Evolutionary conservation across 1,140 invertebrate species (phyloP).

Genomic region (Drosophila aff.): DNA sequence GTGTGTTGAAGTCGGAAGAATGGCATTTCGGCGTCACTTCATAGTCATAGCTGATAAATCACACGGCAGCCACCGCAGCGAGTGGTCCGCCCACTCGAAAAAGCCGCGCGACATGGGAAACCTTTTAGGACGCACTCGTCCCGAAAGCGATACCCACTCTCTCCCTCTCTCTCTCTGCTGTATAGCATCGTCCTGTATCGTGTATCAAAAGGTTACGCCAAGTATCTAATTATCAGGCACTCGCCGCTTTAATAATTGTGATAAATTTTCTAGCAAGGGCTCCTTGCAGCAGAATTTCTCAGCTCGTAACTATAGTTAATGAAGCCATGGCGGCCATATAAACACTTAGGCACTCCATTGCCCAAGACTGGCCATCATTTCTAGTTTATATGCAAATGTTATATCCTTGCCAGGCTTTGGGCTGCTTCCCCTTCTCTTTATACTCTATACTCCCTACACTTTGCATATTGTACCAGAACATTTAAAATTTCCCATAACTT

Average conservation of each 20-base stretch:
- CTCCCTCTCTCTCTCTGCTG: constrained; percentile 10
- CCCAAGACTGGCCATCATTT: constrained; percentile 16
- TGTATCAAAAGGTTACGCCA: constrained; percentile 26
- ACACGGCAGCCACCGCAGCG: constrained; percentile 15
- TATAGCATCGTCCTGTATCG: constrained; percentile 23
- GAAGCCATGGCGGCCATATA: constrained; percentile 24
- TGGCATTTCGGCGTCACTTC: constrained; percentile 38
- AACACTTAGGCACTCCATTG: constrained; percentile 29
- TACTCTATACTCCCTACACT: constrained; percentile 13
- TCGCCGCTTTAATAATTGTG: constrained; percentile 26
- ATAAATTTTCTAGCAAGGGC: constrained; percentile 25
- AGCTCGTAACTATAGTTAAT: constrained; percentile 34
- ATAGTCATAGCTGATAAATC: constrained; percentile 58
- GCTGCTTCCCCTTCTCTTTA: background rate
- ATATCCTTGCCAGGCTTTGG: background rate
- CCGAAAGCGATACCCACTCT: constrained; percentile 28
- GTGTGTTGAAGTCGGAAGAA: constrained; percentile 1
- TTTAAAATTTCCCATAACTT: constrained; percentile 52
- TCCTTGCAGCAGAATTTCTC: background rate
- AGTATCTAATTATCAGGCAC: constrained; percentile 40
- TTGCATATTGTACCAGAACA: constrained; percentile 48
- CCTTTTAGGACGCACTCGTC: constrained; percentile 59
- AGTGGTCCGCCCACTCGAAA: constrained; percentile 7
- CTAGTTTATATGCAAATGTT: constrained; percentile 46
- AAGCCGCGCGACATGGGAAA: constrained; percentile 54